Percentiles rank a stretch among this genome's conserved stretches.
phyloP scores from a whole-genome alignment of 2,113 vertebrate genomes.

The Hydrolagus affinis region DNA sequence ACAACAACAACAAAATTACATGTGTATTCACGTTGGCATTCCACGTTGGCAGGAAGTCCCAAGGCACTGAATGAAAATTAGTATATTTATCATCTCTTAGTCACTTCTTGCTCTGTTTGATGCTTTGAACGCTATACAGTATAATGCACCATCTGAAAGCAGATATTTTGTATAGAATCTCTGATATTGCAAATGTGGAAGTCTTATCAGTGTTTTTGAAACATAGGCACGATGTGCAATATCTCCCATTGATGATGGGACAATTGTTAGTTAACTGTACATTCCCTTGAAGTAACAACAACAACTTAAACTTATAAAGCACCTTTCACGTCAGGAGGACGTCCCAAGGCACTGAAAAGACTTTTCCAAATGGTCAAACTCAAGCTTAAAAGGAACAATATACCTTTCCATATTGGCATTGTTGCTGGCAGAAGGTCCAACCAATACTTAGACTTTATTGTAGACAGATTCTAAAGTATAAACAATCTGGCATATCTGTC shows the following conservation, averaged over 20 bases:
- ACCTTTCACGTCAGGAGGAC: too few relatives aligned
- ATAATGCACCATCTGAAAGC: background rate
- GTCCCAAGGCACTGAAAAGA: too few relatives aligned
- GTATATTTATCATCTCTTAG: background rate
- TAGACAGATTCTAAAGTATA: background rate
- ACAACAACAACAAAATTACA: too few relatives aligned
- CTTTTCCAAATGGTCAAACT: background rate
- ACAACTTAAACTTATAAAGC: too few relatives aligned
- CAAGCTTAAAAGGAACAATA: background rate
- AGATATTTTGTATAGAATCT: background rate
- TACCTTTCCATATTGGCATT: background rate
- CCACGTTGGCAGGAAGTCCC: too few relatives aligned
- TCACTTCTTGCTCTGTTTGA: background rate
- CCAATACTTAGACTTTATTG: background rate
- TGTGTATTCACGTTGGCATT: too few relatives aligned
- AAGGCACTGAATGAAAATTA: background rate
- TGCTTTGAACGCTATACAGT: background rate
- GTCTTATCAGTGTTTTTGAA: background rate
- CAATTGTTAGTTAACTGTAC: background rate
- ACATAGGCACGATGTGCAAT: too few relatives aligned
- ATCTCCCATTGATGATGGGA: background rate
- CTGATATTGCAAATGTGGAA: background rate
- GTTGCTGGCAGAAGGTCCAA: background rate
- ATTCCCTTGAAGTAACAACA: too few relatives aligned
- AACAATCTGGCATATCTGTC: background rate